Conservation (phyloP, 2,113 vertebrate species). For the Labrus mixtus region DNA sequence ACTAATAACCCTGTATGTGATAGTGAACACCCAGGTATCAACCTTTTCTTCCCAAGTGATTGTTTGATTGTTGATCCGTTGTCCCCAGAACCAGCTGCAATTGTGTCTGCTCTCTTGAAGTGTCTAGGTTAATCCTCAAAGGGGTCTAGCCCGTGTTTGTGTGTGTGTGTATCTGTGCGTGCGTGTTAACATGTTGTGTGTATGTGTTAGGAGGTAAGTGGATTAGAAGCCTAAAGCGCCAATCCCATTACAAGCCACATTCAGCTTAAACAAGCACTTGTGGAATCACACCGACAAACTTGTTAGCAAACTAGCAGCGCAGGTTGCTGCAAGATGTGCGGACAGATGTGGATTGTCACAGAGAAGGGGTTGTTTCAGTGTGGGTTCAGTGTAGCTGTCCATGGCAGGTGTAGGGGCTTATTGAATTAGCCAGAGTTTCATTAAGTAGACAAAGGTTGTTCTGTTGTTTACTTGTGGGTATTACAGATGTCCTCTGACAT, state of each 20-base stretch:
- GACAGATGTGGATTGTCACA: constrained; percentile 54
- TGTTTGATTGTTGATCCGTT: constrained; percentile 71
- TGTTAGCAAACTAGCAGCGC: constrained; percentile 21
- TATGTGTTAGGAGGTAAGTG: constrained; percentile 71
- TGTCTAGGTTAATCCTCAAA: constrained; percentile 70
- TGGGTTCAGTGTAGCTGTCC: background rate
- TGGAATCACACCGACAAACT: constrained; percentile 32
- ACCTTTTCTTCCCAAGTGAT: constrained; percentile 19
- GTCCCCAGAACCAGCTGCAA: constrained; percentile 2
- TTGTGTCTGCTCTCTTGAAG: constrained; percentile 55
- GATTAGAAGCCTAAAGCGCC: constrained; percentile 75
- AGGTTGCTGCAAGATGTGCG: background rate
- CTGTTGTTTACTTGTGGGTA: constrained; percentile 42
- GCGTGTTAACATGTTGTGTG: constrained; percentile 42
- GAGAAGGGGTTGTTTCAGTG: constrained; percentile 29
- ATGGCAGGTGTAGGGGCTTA: constrained; percentile 42
- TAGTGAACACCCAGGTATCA: constrained; percentile 8
- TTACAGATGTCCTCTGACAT: constrained; percentile 59
- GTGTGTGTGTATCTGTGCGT: constrained; percentile 19
- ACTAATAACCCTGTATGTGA: constrained; percentile 40
- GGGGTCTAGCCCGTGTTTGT: constrained; percentile 15
- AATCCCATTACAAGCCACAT: constrained; percentile 73
- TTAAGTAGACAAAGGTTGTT: constrained; percentile 55
- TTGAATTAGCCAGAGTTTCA: constrained; percentile 34
- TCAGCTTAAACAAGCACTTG: constrained; percentile 46